Evolutionary conservation across 2,888 invertebrate genomes (phyloP).

Genomic region (Diplolepis rosae): DNA sequence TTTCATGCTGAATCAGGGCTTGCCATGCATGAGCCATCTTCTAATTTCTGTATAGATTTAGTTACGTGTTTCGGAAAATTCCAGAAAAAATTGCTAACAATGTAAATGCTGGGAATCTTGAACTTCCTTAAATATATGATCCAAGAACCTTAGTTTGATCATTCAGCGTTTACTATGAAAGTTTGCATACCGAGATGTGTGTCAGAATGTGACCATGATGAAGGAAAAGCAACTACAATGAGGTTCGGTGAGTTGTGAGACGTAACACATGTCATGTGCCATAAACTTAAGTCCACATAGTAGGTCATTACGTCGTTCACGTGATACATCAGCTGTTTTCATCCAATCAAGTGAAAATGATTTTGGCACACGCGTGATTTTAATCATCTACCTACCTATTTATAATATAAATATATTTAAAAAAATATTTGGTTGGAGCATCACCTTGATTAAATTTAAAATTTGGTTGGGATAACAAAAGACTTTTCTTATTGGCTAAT

Average conservation of each 20-base stretch:
- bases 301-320: slow-evolving; percentile 28
- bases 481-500: no score
- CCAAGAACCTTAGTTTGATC: neutral
- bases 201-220: slow-evolving; percentile 19
- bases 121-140: neutral
- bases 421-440: no score
- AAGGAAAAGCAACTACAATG: slow-evolving; percentile 9
- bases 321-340: slow-evolving; percentile 20
- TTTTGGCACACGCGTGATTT: slow-evolving; percentile 11
- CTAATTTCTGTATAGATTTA: no score
- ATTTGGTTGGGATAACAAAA: no score
- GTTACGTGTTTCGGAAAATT: no score
- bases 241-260: neutral
- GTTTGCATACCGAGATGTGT: slow-evolving; percentile 16
- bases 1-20: no score
- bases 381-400: no score
- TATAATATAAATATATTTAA: no score
- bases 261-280: neutral
- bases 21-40: no score
- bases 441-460: no score
- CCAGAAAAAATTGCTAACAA: no score
- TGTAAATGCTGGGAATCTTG: no score
- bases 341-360: slow-evolving; percentile 10
- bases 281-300: neutral
- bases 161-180: slow-evolving; percentile 13